Base-by-base conservation (phyloP, 2,888 invertebrate species). In the Nymphalis urticae region DNA sequence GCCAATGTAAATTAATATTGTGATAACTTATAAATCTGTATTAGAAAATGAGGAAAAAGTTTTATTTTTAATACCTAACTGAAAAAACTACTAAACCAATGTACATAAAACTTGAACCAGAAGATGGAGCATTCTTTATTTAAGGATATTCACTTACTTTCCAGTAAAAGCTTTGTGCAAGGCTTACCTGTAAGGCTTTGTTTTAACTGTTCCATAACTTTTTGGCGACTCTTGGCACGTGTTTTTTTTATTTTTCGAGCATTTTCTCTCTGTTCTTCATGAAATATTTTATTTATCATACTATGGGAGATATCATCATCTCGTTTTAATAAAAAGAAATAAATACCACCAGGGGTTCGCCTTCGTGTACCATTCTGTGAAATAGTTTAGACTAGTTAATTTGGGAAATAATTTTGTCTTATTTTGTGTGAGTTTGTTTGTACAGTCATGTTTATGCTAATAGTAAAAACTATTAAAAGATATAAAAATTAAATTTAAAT, bases 331-430 rank as follows among this genome's bases (percentile, higher is more conserved):
- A 97, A 90, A 83, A 95, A 96, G 56, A 98, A 93, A 86, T 95
- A 98, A 58, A 98, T 95, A 27, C 98, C 98, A 16, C 98, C 98
- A 0, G 97, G 95, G 7, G 97, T 98, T 73, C 98, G 94, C 64
- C 97, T 94, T 65, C 98, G 94, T 9, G 94, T 94, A 60, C 96
- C 96, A 87, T 97, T 97, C 95, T 95, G 81, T 3, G 71, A 70
- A 42, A 62, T 21, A 13, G 42, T 42, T 42, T 13, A 13, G 13
- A 42, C 42, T 42, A 42, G 13, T 42, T 1, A 4, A 42, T 42
- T 42, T 42, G 42, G 13, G 3, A 13, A 13, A 42, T 42, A 4
- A 13, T 42, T 13, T 9, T 42, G 10, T 10, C 6, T 6, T 32
- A 32, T 32, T 32, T 32, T 6, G 6, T 32, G 27, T 0, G 5